phyloP scores from a whole-genome alignment of 1,140 invertebrate genomes.

The Drosophila bifasciata region DNA sequence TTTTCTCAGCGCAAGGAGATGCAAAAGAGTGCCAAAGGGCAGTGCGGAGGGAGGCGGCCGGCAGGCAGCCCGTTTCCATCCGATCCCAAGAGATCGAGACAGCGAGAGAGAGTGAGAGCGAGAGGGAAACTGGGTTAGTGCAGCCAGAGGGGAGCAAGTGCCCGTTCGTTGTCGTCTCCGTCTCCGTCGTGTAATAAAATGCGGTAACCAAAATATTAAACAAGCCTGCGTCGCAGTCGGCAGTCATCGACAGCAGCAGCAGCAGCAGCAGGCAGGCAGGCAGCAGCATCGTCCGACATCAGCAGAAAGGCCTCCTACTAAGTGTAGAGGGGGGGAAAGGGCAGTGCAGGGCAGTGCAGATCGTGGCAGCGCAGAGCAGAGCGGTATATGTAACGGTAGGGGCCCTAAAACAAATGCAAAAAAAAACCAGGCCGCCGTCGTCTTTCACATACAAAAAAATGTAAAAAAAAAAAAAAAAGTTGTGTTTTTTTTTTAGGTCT shows the following conservation, averaged over 20 bases:
- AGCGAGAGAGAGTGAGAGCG: background rate
- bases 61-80: background rate
- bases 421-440: conserved; percentile 33
- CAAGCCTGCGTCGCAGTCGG: conserved; percentile 17
- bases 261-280: background rate
- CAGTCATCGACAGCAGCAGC: background rate
- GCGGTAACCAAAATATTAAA: conserved; percentile 46
- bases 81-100: conserved; percentile 3
- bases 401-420: conserved; percentile 40
- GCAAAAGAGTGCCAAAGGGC: too few relatives aligned
- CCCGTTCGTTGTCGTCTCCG: background rate
- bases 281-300: conserved; percentile 13
- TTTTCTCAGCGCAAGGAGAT: too few relatives aligned
- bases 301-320: conserved; percentile 23
- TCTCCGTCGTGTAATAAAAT: conserved; percentile 46
- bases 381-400: background rate
- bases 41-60: too few relatives aligned
- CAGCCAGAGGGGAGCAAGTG: conserved; percentile 30
- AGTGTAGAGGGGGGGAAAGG: conserved; percentile 1
- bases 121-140: conserved; percentile 49
- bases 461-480: conserved; percentile 6
- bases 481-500: background rate
- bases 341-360: background rate
- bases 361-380: too few relatives aligned
- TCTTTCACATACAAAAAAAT: too few relatives aligned